Percentiles rank a stretch among this genome's conserved stretches.
Evolutionary conservation across 2,113 vertebrate genomes (phyloP).

Genomic region (Cheirogaleus medius): DNA sequence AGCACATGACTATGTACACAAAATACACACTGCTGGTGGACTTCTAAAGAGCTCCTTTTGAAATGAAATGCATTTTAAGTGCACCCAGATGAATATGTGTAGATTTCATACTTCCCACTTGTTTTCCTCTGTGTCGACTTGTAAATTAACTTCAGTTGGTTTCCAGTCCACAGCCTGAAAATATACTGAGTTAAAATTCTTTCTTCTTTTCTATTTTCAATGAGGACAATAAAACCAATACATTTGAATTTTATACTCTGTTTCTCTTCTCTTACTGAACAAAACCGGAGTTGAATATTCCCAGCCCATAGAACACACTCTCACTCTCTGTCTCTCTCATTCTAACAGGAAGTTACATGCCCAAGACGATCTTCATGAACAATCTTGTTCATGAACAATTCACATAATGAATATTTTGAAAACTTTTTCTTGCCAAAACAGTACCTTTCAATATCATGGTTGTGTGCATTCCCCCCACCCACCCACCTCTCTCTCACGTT

Average conservation of each 20-base stretch:
- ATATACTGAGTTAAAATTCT: background rate
- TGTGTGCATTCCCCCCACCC: background rate
- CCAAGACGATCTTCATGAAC: background rate
- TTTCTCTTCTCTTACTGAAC: background rate
- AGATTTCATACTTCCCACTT: background rate
- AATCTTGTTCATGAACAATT: too few relatives aligned
- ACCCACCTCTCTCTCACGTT: background rate
- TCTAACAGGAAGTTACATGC: background rate
- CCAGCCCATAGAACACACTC: background rate
- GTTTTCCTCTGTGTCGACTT: background rate
- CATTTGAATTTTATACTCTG: background rate
- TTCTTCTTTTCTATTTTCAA: background rate
- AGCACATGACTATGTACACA: background rate
- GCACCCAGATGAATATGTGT: background rate
- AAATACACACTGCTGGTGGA: background rate
- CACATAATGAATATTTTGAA: conserved; percentile 46
- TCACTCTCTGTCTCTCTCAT: background rate
- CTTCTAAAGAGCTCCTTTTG: conserved; percentile 20
- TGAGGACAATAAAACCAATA: background rate
- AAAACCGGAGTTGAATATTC: background rate
- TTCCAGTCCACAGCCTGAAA: conserved; percentile 4
- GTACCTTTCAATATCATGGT: background rate
- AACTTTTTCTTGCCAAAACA: background rate
- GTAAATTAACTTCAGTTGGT: background rate
- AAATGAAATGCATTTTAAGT: conserved; percentile 43